Percentiles rank a stretch among this genome's conserved stretches.
Evolutionary conservation across 2,113 vertebrate genomes (phyloP).

Genomic region (Acinonyx jubatus): DNA sequence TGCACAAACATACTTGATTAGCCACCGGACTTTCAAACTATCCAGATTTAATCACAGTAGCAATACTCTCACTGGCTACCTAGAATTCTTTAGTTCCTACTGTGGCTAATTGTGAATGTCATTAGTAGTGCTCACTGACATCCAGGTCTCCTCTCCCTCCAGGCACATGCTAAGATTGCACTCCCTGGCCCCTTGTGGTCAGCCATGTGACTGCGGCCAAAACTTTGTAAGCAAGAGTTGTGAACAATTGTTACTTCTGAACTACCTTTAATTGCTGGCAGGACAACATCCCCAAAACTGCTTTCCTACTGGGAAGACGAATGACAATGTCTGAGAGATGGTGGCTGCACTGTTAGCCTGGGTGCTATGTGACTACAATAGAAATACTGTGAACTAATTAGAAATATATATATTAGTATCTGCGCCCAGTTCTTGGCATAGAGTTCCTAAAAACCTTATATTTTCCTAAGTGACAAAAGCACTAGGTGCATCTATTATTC

Average conservation of each 20-base stretch:
- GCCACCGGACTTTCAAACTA: background rate
- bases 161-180: background rate
- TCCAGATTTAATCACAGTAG: background rate
- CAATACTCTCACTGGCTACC: background rate
- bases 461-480: background rate
- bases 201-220: background rate
- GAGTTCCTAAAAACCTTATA: background rate
- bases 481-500: background rate
- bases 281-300: background rate
- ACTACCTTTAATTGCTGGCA: background rate
- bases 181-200: background rate
- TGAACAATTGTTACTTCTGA: slow-evolving; percentile 14
- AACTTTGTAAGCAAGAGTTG: slow-evolving; percentile 13
- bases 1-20: background rate
- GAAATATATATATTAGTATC: background rate
- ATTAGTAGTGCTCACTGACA: background rate
- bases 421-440: background rate
- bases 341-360: background rate
- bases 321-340: background rate
- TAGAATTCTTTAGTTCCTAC: slow-evolving; percentile 13
- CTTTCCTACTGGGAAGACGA: background rate
- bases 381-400: background rate
- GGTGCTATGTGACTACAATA: background rate
- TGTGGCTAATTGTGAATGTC: background rate
- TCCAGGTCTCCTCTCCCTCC: background rate